Evolutionary conservation across 2,888 invertebrate genomes (phyloP), one percentile per base, ranked within the genome.

Genomic region (Pseudococcus longispinus): DNA sequence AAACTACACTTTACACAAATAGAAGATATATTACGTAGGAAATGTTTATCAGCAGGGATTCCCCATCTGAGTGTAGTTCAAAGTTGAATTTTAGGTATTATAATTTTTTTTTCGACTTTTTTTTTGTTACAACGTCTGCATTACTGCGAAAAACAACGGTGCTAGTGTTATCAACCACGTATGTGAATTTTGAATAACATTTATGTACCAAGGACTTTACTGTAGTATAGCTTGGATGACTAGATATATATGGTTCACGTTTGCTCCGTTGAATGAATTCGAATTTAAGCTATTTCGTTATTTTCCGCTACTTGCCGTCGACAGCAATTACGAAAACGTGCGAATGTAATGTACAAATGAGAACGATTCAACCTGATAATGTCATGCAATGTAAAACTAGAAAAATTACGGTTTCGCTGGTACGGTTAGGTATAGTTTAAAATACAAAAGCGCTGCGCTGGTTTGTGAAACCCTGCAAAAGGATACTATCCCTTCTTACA

Each of bases 1-100:
- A 60, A 84, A 37, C 84, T 84, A 55, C 51, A 84, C 55, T 84
- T 37, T 60, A 84, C 60, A 84, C 55, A 51, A 84, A 55, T 84
- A 37, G 84, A 55, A 60, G 84, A 51, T 51, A 51, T 60, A 84
- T 84, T 84, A 84, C 55, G 84, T 26, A 55, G 84, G 46, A 84
- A 55, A 60, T 32, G 55, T 55, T 55, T 84, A 32, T n/a, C 46
- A 51, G 37, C 60, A 84, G 84, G 51, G 84, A 55, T 84, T 84
- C 84, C 26, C 83, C 44, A 11, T 20, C 32, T 26, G 23, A 29
- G 70, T 70, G 9, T 4, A 15, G 70, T 29, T 29, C n/a, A 29
- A 70, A 29, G 15, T 18, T 29, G 8, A 29, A 26, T 70, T 70
- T 29, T 6, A 70, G 29, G 9, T 29, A 65, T 26, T 65, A 65